A percentile compares a stretch with the other conserved stretches of the same genome.
Conservation (phyloP, 2,113 vertebrate genomes). For the Guaruba guarouba region DNA sequence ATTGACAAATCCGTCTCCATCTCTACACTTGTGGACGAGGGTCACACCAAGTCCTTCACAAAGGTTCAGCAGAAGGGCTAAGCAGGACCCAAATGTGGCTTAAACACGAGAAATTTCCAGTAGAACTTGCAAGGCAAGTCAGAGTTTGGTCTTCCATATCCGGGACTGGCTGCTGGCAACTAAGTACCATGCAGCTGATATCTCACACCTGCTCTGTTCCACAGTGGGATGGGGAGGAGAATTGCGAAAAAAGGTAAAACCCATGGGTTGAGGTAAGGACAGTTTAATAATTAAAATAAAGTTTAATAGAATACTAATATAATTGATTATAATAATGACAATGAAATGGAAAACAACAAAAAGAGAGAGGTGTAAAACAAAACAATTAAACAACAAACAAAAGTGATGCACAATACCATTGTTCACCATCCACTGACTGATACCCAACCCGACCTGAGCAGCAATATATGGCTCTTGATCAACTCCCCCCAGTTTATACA, state of each 20-base stretch:
- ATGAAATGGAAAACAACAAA: not conserved
- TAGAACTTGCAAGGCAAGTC: not conserved
- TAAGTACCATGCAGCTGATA: not conserved
- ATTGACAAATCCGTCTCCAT: not conserved
- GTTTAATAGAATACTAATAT: not conserved
- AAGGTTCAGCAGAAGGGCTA: not conserved
- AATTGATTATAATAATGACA: not conserved
- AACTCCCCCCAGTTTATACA: not conserved
- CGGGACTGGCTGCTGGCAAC: not conserved
- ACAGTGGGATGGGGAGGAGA: not conserved
- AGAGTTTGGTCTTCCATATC: not conserved
- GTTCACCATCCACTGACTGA: not conserved
- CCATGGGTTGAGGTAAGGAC: not conserved
- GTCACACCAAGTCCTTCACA: fast-evolving
- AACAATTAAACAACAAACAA: not conserved
- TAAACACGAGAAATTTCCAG: not conserved
- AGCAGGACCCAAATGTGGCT: not conserved
- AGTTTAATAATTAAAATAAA: not conserved
- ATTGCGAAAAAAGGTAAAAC: not conserved
- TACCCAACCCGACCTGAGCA: not conserved
- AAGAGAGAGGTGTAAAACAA: not conserved
- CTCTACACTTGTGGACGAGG: not conserved
- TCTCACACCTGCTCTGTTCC: not conserved
- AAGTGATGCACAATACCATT: not conserved
- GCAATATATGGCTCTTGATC: not conserved